Evolutionary conservation across 2,113 vertebrate species (phyloP), one percentile per base, ranked within the genome.

Genomic region (Ptilorrhoa leucosticta): DNA sequence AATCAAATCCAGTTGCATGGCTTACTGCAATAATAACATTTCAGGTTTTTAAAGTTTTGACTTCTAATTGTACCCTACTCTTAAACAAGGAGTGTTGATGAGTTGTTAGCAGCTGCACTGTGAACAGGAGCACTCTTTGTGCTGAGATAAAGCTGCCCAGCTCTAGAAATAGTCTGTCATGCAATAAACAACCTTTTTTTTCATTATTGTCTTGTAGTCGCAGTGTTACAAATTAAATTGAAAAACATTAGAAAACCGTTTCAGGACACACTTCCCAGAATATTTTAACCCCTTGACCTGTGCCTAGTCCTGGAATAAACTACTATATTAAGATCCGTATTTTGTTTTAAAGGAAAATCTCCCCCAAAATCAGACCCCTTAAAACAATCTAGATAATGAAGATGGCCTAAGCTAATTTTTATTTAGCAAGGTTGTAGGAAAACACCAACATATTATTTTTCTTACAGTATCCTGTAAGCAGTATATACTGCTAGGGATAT

Each of bases 91-190:
- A 69, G 70, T 28, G 63, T 42, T 96, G 94, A 96, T 94, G 89
- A 85, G 70, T 66, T 94, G 54, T 58, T 90, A 76, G 75, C 93
- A 96, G 87, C 94, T 97, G 95, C n/a, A 14, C 57, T 90, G 66
- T 54, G 84, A 91, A 88, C 82, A 91, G 81, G 70, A 94, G 71
- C 57, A 37, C 18, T 64, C 78, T 94, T 60, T 91, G 57, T 90
- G 78, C 21, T 72, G 45, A 84, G 53, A 91, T 65, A 89, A 82
- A 91, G 65, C 57, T 65, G 56, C 31, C 37, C 39, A 71, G 57
- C 40, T 83, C 87, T 85, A 87, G 83, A 68, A 84, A 83, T 35
- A 60, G 24, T 44, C 54, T 77, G 69, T 56, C 42, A 39, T 39
- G 6, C 40, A 89, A 87, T 28, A 84, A 81, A 50, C 44, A 68